Conservation (phyloP, 2,113 vertebrate genomes). For the Gallinago jamesoni region DNA sequence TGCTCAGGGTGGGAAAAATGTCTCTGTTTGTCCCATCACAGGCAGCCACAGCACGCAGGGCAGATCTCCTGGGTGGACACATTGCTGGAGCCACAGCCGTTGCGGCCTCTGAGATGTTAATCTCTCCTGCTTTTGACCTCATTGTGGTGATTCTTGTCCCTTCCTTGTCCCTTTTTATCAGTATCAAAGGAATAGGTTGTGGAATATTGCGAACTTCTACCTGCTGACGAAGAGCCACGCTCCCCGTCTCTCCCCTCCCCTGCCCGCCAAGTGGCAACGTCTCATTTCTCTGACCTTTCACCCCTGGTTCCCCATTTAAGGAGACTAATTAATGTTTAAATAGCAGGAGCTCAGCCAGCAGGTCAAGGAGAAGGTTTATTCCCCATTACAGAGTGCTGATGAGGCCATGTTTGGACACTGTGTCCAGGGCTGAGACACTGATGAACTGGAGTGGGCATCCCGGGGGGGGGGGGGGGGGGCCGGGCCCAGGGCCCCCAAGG, state of each 20-base stretch:
- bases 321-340: conserved; percentile 49
- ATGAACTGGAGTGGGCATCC: background rate
- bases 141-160: background rate
- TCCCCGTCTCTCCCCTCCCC: background rate
- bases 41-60: rapidly evolving
- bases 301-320: background rate
- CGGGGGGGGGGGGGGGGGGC: rapidly evolving
- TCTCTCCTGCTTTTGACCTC: background rate
- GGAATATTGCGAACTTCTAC: background rate
- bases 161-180: background rate
- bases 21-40: background rate
- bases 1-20: background rate
- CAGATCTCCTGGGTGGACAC: background rate
- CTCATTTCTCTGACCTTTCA: conserved; percentile 43
- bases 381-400: background rate
- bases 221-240: background rate
- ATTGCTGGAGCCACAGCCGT: background rate
- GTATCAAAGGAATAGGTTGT: background rate
- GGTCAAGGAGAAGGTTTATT: background rate
- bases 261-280: rapidly evolving
- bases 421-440: background rate
- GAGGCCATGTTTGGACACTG: background rate
- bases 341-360: background rate
- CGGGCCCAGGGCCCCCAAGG: background rate
- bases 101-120: background rate